phyloP scores from a whole-genome alignment of 2,113 vertebrate genomes.

The Dasypus novemcinctus region DNA sequence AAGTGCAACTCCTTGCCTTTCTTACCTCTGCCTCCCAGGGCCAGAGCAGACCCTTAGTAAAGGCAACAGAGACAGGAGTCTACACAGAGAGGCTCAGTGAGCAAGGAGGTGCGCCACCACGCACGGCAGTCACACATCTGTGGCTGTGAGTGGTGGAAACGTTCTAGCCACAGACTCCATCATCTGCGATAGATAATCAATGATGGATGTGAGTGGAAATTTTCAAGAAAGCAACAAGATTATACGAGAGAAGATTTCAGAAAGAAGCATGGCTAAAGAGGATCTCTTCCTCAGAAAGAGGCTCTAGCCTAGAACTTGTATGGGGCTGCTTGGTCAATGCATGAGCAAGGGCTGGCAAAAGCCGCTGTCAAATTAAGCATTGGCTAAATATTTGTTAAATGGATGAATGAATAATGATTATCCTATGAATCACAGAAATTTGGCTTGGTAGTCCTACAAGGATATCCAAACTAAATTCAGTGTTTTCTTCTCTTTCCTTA shows the following conservation, averaged over 20 bases:
- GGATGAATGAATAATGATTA: not conserved
- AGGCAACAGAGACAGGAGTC: not conserved
- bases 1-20: not conserved
- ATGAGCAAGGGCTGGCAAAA: not conserved
- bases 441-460: not conserved
- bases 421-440: not conserved
- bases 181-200: not conserved
- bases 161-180: not conserved
- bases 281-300: not conserved
- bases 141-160: not conserved
- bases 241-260: not conserved
- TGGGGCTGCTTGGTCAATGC: not conserved
- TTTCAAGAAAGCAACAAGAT: not conserved
- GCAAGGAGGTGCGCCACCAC: not conserved
- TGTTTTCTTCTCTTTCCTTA: too few relatives aligned
- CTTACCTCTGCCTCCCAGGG: not conserved
- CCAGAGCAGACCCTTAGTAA: not conserved
- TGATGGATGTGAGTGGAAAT: not conserved
- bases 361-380: not conserved
- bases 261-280: not conserved
- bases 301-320: not conserved
- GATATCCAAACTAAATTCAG: not conserved
- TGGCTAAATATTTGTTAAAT: not conserved
- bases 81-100: not conserved
- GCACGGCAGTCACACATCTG: not conserved